Evolutionary conservation across 2,888 invertebrate genomes (phyloP), one percentile per base, ranked within the genome.

Genomic region (Elgonia sp.): DNA sequence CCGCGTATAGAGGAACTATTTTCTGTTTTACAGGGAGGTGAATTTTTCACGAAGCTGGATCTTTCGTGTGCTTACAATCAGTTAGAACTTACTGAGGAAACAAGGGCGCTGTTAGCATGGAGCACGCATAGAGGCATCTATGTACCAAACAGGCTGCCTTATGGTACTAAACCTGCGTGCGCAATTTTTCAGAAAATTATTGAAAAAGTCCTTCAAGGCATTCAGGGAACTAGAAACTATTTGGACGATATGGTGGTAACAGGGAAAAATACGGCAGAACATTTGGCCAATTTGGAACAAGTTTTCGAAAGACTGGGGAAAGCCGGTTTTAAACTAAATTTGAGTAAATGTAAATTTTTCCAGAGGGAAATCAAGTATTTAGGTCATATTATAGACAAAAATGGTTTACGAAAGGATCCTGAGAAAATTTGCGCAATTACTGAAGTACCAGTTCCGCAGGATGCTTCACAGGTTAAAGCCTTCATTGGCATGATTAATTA

Each of bases 151-250:
- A 76, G 93, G 73, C 86, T 94, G 16, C 92, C 93, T n/a, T 94
- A 92, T 89, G 94, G 94, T 1, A 92, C 63, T 1, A 93, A 93
- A 46, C 92, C 93, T 16, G 93, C 93, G 5, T 92, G 93, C 18
- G 92, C 93, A 14, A 93, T 94, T 89, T 94, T 93, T 89, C 93
- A 94, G 76, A 88, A 89, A 87, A 89, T 90, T 9, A 90, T 93
- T 80, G 93, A 94, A 80, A 90, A 91, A n/a, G 80, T 93, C 39
- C 86, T 93, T 18, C 75, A 83, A 50, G 92, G 91, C 1, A 84
- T 92, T 16, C 50, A 80, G 2, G 88, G 89, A 2, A 85, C 89
- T 0, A 80, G 87, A 8, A 60, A 83, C 63, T 92, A 89, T 87
- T 29, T 91, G 7, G 93, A 93, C 79, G 93, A 94, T 70, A 91